Evolutionary conservation across 2,113 vertebrate species (phyloP), one percentile per base, ranked within the genome.

Genomic region (Conger conger): DNA sequence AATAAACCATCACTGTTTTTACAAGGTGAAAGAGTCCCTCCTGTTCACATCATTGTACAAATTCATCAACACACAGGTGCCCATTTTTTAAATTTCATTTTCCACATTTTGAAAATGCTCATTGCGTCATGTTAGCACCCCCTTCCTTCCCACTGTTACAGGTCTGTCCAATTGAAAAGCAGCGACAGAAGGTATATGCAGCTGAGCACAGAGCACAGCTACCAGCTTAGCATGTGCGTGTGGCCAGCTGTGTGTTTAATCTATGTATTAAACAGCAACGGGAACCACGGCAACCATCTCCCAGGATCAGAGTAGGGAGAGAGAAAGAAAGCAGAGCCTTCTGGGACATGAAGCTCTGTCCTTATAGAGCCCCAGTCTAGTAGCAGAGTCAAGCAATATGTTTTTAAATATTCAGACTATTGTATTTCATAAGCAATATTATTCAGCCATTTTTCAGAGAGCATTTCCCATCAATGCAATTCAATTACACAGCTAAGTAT

Each of bases 161-260:
- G n/a, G 68, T 73, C 27, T 33, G 27, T 57, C 83, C 60, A 23
- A 86, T 87, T 85, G 84, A 83, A 81, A 63, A 45, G 38, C 33
- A 38, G 2, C 20, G 60, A 37, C 50, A 73, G 63, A n/a, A 30
- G n/a, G 9, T 73, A 27, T 73, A 9, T 30, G n/a, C 23, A 30
- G 63, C 63, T 73, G 63, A 68, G 81, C 89, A 27, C 86, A 80
- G 50, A 79, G 18, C 18, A 60, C 57, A 23, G 18, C 20, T 85
- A 15, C 23, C 35, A 68, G 84, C 80, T 89, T n/a, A 86, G 68
- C 53, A 30, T 36, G 40, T 9, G 76, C 87, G 83, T 84, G 87
- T 84, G 86, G 68, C 81, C 60, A 84, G 36, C 45, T 86, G 85
- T 80, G 87, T 88, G 86, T 80, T 87, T 42, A 9, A 68, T 79